These are phyloP conservation scores for Acrobasis suavella DNA, from an alignment of 2,888 invertebrate genomes.

Conservation along the genomic window DNA sequence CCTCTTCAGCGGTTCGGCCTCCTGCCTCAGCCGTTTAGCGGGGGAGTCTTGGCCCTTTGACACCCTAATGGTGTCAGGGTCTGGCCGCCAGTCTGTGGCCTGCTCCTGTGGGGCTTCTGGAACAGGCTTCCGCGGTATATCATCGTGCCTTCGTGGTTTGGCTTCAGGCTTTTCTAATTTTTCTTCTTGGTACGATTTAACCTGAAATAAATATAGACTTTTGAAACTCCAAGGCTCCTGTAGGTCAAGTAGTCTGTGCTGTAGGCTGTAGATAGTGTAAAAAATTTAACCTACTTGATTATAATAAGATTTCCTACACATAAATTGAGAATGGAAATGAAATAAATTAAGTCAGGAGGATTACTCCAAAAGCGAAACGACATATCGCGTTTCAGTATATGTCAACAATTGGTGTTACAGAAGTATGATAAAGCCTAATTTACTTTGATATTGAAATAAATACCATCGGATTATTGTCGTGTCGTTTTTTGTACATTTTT, in stretches of 20 bases:
- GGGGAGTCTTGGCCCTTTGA: slow-evolving; percentile 69
- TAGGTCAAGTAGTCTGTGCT: too few species aligned
- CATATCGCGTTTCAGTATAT: too few species aligned
- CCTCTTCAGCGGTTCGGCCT: slow-evolving; percentile 73
- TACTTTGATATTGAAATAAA: too few species aligned
- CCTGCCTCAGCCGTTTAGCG: slow-evolving; percentile 69
- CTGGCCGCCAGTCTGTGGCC: slow-evolving; percentile 56
- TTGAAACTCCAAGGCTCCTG: too few species aligned
- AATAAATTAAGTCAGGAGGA: not conserved
- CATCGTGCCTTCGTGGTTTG: slow-evolving; percentile 52
- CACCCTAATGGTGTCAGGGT: slow-evolving; percentile 71
- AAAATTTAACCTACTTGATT: too few species aligned
- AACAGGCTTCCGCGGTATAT: slow-evolving; percentile 50
- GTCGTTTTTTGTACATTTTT: too few species aligned
- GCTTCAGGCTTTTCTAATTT: slow-evolving; percentile 52
- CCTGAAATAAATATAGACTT: slow-evolving; percentile 44
- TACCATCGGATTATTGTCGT: too few species aligned
- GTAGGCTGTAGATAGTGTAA: too few species aligned
- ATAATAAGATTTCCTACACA: too few species aligned
- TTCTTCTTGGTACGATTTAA: slow-evolving; percentile 66
- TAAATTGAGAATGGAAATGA: not conserved
- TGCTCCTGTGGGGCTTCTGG: slow-evolving; percentile 49
- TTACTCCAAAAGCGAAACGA: too few species aligned
- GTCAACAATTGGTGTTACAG: too few species aligned
- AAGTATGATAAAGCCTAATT: too few species aligned